A percentile compares a stretch with the other conserved stretches of the same genome.
phyloP scores from a whole-genome alignment of 2,888 invertebrate species.

The Terebella lapidaria region DNA sequence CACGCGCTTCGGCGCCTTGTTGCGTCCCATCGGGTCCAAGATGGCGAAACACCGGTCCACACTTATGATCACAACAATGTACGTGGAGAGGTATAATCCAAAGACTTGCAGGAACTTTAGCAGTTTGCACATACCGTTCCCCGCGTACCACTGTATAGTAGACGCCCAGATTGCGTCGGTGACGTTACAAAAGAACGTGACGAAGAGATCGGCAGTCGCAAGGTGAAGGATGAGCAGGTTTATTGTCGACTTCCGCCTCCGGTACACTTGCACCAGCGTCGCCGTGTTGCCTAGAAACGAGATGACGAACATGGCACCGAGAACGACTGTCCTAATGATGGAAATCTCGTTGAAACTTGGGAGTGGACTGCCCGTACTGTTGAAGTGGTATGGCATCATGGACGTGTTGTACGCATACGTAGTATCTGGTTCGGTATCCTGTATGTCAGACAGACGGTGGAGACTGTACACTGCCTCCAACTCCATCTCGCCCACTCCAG shows the following conservation, averaged over 20 bases:
- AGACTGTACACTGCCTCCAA: too few species aligned
- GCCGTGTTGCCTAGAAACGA: conserved; percentile 72
- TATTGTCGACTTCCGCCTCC: conserved; percentile 51
- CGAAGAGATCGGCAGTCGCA: conserved; percentile 76
- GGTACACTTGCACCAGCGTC: conserved; percentile 70
- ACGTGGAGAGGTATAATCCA: conserved; percentile 75
- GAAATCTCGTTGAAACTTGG: conserved; percentile 65
- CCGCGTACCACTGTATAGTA: conserved; percentile 76
- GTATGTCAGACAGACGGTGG: too few species aligned
- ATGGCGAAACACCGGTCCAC: conserved; percentile 74
- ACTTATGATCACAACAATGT: conserved; percentile 75
- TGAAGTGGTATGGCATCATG: background rate
- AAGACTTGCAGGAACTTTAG: conserved; percentile 76
- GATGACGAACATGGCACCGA: conserved; percentile 67
- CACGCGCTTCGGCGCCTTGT: conserved; percentile 64
- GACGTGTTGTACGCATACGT: too few species aligned
- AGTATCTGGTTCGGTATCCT: too few species aligned
- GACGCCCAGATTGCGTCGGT: conserved; percentile 78
- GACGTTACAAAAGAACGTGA: conserved; percentile 74
- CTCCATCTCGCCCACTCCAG: too few species aligned
- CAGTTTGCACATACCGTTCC: conserved; percentile 71
- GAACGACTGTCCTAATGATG: conserved; percentile 64
- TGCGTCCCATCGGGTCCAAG: conserved; percentile 63
- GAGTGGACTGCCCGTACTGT: too few species aligned
- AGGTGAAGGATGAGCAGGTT: conserved; percentile 75